Evolutionary conservation across 1,140 invertebrate genomes (phyloP).

Genomic region (Pachyrhynchus sulphureomaculatus): DNA sequence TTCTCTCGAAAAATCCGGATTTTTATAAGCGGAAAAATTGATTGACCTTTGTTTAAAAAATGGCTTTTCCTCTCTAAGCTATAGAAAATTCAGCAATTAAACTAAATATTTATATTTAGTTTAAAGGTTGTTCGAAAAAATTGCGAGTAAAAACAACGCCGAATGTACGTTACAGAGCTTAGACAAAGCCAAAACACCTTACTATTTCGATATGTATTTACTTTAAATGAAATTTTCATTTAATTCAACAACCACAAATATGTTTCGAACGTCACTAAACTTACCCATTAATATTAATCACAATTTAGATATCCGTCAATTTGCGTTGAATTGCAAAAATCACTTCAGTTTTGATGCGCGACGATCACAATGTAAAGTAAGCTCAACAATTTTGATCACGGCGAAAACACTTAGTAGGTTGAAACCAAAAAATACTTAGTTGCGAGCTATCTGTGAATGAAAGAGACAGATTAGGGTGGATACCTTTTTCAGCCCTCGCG

Average conservation of each 20-base stretch:
- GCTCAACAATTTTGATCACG: neutral
- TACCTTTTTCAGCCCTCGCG: neutral
- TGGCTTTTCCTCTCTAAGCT: too few relatives aligned
- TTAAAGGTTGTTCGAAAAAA: too few relatives aligned
- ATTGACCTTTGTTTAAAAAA: too few relatives aligned
- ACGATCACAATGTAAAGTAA: too few relatives aligned
- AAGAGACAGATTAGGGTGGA: constrained; percentile 5
- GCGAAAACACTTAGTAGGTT: neutral
- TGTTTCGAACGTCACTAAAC: neutral
- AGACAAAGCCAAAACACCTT: too few relatives aligned
- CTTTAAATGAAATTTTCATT: neutral
- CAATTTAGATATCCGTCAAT: neutral
- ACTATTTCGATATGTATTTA: too few relatives aligned
- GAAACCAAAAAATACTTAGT: constrained; percentile 10
- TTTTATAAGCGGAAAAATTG: too few relatives aligned
- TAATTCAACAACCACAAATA: neutral
- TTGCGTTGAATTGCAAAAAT: neutral
- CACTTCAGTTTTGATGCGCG: neutral
- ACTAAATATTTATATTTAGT: too few relatives aligned
- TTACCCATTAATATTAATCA: constrained; percentile 5
- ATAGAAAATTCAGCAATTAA: too few relatives aligned
- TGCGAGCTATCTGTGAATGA: constrained; percentile 19
- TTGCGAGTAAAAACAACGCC: too few relatives aligned
- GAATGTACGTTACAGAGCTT: too few relatives aligned
- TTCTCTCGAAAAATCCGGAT: too few relatives aligned